These are phyloP conservation scores for Rhinolophus sinicus DNA, from an alignment of 2,113 vertebrate species.

Conservation along the genomic window DNA sequence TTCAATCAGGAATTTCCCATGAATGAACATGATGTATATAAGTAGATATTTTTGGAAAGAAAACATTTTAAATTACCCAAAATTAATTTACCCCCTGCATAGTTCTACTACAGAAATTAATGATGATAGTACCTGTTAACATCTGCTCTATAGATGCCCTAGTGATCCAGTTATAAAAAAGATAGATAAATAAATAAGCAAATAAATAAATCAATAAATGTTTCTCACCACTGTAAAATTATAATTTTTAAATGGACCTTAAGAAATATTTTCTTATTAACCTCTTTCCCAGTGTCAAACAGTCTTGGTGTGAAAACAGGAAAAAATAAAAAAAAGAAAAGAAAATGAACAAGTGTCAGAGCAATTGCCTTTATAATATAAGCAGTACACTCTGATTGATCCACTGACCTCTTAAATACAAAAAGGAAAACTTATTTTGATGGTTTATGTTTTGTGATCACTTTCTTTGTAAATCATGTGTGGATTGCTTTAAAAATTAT, in stretches of 20 bases:
- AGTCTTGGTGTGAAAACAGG: not conserved
- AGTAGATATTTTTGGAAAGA: not conserved
- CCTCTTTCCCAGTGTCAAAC: not conserved
- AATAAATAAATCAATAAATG: not conserved
- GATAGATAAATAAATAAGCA: not conserved
- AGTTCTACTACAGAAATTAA: constrained; percentile 76
- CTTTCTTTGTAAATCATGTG: not conserved
- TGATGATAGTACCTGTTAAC: constrained; percentile 62
- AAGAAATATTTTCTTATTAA: constrained; percentile 33
- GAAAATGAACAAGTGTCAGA: not conserved
- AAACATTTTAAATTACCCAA: constrained; percentile 67
- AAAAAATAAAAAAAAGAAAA: not conserved
- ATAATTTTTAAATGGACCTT: not conserved
- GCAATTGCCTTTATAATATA: not conserved
- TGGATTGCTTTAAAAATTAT: not conserved
- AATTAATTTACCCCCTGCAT: constrained; percentile 78
- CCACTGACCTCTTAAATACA: not conserved
- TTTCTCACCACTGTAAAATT: not conserved
- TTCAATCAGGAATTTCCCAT: constrained; percentile 42
- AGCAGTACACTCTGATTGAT: not conserved
- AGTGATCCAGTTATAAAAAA: constrained; percentile 16
- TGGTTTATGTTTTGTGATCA: not conserved
- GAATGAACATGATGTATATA: not conserved
- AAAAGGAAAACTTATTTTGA: not conserved
- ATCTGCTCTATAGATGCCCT: constrained; percentile 80